Evolutionary conservation across 1,140 invertebrate genomes (phyloP).

Genomic region (Scaptomyza hsui): DNA sequence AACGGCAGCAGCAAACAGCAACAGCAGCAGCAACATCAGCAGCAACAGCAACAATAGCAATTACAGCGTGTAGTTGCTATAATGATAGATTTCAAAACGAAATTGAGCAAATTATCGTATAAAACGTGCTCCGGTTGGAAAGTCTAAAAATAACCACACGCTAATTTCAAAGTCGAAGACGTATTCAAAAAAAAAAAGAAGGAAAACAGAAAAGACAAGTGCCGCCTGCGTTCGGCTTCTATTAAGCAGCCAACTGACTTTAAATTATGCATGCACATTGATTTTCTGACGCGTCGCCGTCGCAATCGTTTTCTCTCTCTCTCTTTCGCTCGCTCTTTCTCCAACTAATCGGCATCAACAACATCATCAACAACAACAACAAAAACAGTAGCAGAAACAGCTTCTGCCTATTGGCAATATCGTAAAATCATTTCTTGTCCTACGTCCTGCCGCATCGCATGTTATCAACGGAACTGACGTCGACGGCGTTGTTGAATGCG

Average conservation of each 20-base stretch:
- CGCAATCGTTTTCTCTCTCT: constrained; percentile 22
- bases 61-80: constrained; percentile 70
- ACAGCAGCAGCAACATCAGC: constrained; percentile 30
- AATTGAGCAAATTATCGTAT: constrained; percentile 76
- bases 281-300: constrained; percentile 62
- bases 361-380: constrained; percentile 28
- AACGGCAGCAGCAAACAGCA: constrained; percentile 30
- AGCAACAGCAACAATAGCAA: constrained; percentile 51
- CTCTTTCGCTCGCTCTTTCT: constrained; percentile 18
- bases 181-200: constrained; percentile 6
- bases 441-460: constrained; percentile 45
- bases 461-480: constrained; percentile 74
- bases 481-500: constrained; percentile 77
- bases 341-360: constrained; percentile 36
- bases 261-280: constrained; percentile 80
- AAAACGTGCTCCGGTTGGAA: constrained; percentile 60
- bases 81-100: constrained; percentile 78
- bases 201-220: constrained; percentile 31
- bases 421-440: constrained; percentile 46
- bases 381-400: background rate
- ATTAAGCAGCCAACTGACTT: constrained; percentile 53
- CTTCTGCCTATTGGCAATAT: constrained; percentile 57
- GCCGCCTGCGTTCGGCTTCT: constrained; percentile 28
- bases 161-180: constrained; percentile 22
- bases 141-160: constrained; percentile 63